Conservation (phyloP, 2,797 vertebrate species). For the Rhynchonycteris naso region DNA sequence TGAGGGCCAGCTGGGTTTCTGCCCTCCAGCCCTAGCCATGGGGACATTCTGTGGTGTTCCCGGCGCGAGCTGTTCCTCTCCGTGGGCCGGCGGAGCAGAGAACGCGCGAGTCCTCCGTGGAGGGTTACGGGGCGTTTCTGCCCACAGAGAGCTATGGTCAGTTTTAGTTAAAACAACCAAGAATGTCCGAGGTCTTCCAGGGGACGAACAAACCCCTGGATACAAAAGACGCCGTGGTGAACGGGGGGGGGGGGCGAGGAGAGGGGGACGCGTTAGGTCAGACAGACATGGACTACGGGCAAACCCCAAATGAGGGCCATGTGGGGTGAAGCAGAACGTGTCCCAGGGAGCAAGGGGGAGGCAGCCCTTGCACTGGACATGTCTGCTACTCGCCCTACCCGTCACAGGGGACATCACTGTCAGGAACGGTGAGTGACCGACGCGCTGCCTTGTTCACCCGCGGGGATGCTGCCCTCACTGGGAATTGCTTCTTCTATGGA, state of each 20-base stretch:
- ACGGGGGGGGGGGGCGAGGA: neutral
- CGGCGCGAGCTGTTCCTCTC: too few relatives aligned
- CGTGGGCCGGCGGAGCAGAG: neutral
- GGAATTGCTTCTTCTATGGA: neutral
- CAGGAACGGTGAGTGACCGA: conserved; percentile 39
- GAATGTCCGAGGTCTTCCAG: neutral
- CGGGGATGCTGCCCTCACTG: neutral
- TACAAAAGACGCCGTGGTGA: neutral
- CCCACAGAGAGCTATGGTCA: neutral
- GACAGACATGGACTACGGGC: neutral
- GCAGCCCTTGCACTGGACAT: neutral
- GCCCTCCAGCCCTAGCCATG: neutral
- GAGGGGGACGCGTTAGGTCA: neutral
- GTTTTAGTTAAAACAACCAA: neutral
- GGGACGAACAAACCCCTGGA: neutral
- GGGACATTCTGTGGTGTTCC: neutral
- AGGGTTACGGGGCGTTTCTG: neutral
- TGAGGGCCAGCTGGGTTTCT: conserved; percentile 14
- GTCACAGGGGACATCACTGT: conserved; percentile 56
- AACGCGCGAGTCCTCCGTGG: neutral
- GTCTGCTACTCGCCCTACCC: conserved; percentile 56
- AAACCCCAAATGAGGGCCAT: conserved; percentile 38
- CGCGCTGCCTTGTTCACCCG: neutral
- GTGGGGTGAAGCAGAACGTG: conserved; percentile 18
- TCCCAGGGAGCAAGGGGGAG: conserved; percentile 38